These are phyloP conservation scores for Peribatodes rhomboidaria DNA, from an alignment of 2,888 invertebrate species.

Conservation along the genomic window DNA sequence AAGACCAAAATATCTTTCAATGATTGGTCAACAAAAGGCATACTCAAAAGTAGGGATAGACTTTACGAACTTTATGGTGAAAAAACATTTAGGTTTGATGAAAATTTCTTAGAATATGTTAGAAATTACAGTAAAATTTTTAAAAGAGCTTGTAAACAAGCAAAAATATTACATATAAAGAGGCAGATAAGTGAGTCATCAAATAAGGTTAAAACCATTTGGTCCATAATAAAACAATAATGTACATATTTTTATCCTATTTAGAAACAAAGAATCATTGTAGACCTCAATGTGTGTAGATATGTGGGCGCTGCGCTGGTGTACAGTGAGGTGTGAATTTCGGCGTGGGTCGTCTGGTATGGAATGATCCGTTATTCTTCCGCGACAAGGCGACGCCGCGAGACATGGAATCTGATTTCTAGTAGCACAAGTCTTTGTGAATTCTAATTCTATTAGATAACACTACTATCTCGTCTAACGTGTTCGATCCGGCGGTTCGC, in stretches of 20 bases:
- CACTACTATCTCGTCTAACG: constrained; percentile 34
- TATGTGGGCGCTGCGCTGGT: constrained; percentile 9
- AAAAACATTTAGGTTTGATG: too few relatives aligned
- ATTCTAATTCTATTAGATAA: constrained; percentile 37
- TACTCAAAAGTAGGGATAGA: too few relatives aligned
- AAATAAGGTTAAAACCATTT: too few relatives aligned
- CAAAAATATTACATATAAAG: too few relatives aligned
- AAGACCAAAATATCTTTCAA: too few relatives aligned
- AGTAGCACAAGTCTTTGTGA: constrained; percentile 38
- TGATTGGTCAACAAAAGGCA: too few relatives aligned
- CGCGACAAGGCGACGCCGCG: constrained; percentile 46
- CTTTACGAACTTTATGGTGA: too few relatives aligned
- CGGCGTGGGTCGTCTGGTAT: constrained; percentile 54
- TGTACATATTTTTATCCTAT: too few relatives aligned
- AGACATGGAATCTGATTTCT: constrained; percentile 46
- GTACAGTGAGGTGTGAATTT: constrained; percentile 30
- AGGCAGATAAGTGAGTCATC: too few relatives aligned
- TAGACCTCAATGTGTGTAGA: constrained; percentile 4
- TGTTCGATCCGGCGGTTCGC: constrained; percentile 19
- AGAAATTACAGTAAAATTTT: too few relatives aligned
- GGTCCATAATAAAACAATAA: too few relatives aligned
- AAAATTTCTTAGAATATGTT: too few relatives aligned
- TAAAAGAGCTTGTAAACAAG: not conserved
- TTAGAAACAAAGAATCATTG: not conserved
- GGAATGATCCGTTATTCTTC: constrained; percentile 61